phyloP scores from a whole-genome alignment of 2,888 invertebrate species.

The Eumacrocentrus americanus region DNA sequence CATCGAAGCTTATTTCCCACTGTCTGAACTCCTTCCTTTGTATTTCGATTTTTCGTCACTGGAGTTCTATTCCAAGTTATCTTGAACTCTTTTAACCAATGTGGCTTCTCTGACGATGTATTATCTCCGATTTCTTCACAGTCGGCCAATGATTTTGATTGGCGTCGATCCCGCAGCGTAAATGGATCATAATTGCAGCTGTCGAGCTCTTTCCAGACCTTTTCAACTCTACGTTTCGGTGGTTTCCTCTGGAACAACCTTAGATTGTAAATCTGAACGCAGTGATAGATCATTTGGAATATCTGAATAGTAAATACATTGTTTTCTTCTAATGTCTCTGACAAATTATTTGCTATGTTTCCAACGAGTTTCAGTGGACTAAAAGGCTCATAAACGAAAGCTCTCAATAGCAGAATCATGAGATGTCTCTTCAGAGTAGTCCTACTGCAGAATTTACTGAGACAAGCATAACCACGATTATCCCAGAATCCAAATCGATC shows the following conservation, averaged over 20 bases:
- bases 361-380: conserved; percentile 13
- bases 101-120: conserved; percentile 39
- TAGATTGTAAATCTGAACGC: conserved; percentile 49
- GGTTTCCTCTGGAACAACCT: conserved; percentile 41
- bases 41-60: conserved; percentile 17
- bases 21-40: conserved; percentile 6
- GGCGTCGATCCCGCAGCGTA: background rate
- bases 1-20: conserved; percentile 54
- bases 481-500: conserved; percentile 50
- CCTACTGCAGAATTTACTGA: conserved; percentile 50
- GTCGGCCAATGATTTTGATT: background rate
- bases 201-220: conserved; percentile 36
- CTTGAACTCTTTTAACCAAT: conserved; percentile 44
- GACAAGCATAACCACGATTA: conserved; percentile 47
- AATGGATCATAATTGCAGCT: conserved; percentile 41
- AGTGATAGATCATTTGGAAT: conserved; percentile 46
- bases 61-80: conserved; percentile 44
- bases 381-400: conserved; percentile 41
- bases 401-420: conserved; percentile 49
- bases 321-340: conserved; percentile 1
- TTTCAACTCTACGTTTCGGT: conserved; percentile 26
- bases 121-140: conserved; percentile 4
- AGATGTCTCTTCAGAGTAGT: conserved; percentile 48
- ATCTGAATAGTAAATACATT: conserved; percentile 43
- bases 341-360: background rate